Evolutionary conservation across 2,888 invertebrate genomes (phyloP).

Genomic region (Meta bourneti): DNA sequence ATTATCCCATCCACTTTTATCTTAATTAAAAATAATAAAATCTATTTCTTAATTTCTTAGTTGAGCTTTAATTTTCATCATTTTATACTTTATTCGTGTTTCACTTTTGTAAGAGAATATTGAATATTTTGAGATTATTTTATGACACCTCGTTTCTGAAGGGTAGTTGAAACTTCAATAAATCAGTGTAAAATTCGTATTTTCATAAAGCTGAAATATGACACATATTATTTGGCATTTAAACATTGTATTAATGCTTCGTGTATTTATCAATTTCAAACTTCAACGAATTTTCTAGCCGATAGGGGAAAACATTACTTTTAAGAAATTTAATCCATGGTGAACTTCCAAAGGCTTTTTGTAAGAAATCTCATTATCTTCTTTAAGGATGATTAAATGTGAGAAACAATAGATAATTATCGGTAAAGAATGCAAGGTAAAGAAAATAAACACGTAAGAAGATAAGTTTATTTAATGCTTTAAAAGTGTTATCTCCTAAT

Average conservation of each 20-base stretch:
- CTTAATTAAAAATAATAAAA: no score
- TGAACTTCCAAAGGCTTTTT: not conserved
- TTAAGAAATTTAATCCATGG: not conserved
- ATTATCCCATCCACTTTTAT: no score
- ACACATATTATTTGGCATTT: not conserved
- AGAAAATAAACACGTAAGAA: not conserved
- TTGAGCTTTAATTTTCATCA: no score
- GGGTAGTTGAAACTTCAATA: no score
- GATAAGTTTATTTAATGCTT: not conserved
- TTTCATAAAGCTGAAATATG: no score
- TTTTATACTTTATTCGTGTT: no score
- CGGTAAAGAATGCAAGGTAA: not conserved
- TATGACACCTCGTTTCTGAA: no score
- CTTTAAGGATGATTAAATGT: not conserved
- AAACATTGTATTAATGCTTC: not conserved
- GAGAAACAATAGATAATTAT: not conserved
- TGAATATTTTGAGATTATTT: no score
- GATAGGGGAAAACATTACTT: not conserved
- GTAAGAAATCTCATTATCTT: not conserved
- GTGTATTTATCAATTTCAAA: not conserved
- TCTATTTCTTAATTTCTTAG: no score
- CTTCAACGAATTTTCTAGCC: not conserved
- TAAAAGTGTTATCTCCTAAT: not conserved
- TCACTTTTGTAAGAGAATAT: no score
- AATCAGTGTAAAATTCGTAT: no score